These are phyloP conservation scores for Galleria mellonella DNA, from an alignment of 1,140 invertebrate genomes.

Conservation along the genomic window DNA sequence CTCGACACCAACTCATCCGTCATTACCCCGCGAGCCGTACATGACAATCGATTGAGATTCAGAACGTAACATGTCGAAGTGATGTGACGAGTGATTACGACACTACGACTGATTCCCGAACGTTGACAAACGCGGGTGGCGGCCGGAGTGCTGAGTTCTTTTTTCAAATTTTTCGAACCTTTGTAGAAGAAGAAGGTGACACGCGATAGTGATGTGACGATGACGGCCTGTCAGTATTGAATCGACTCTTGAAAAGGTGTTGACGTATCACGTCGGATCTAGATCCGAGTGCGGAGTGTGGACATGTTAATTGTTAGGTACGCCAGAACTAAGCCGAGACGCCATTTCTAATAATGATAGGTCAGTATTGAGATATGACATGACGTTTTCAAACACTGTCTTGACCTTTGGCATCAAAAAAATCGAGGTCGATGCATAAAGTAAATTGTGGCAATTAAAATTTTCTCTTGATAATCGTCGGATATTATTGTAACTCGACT, in stretches of 20 bases:
- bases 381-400: too few species aligned
- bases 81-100: conserved; percentile 48
- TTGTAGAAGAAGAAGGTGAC: conserved; percentile 35
- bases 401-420: too few species aligned
- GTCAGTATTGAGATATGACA: too few species aligned
- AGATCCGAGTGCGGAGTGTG: conserved; percentile 43
- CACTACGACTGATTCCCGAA: conserved; percentile 39
- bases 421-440: too few species aligned
- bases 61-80: conserved; percentile 38
- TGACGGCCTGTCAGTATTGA: conserved; percentile 48
- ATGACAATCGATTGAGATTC: conserved; percentile 54
- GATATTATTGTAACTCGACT: too few species aligned
- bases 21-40: conserved; percentile 46
- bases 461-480: too few species aligned
- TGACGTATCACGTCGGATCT: conserved; percentile 56
- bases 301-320: conserved; percentile 64
- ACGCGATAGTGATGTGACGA: conserved; percentile 53
- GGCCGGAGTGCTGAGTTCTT: conserved; percentile 19
- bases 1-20: conserved; percentile 46
- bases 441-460: too few species aligned
- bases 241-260: conserved; percentile 53
- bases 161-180: conserved; percentile 36
- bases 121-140: conserved; percentile 28
- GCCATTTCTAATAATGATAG: neutral
- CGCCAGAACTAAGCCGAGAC: conserved; percentile 1